Percentiles rank a stretch among this genome's conserved stretches.
These are phyloP conservation scores for Sebastes matsubarae DNA, from an alignment of 2,797 vertebrate genomes.

Conservation along the genomic window DNA sequence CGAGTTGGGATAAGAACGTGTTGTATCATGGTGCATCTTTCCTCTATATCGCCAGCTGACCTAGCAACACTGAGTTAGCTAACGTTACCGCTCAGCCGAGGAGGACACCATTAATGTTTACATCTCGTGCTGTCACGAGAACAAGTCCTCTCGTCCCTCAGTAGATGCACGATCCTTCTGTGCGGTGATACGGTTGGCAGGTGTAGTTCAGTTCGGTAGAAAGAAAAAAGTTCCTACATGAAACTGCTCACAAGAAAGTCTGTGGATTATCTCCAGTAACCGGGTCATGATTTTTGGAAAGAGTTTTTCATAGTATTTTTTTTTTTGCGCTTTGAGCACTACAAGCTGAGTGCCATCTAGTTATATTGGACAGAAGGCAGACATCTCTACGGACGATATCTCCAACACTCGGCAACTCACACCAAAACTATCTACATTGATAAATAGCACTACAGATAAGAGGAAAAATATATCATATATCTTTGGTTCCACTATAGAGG, in stretches of 20 bases:
- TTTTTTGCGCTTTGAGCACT: background rate
- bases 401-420: too few species aligned
- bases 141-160: too few species aligned
- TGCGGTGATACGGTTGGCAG: background rate
- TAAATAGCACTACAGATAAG: background rate
- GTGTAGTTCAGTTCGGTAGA: background rate
- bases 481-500: background rate
- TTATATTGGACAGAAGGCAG: background rate
- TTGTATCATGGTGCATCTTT: background rate
- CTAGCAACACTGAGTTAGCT: background rate
- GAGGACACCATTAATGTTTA: background rate
- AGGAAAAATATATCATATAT: background rate
- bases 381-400: background rate
- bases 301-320: too few species aligned
- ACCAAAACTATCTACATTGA: too few species aligned
- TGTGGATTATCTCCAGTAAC: too few species aligned
- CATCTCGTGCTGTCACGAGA: background rate
- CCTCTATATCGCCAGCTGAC: background rate
- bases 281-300: too few species aligned
- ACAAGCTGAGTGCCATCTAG: background rate
- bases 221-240: background rate
- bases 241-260: fast-evolving
- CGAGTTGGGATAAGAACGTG: too few species aligned
- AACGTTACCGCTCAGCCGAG: background rate
- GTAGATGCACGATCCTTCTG: too few species aligned